These are phyloP conservation scores for Acrocephalus arundinaceus DNA, from an alignment of 2,113 vertebrate genomes.

Conservation along the genomic window DNA sequence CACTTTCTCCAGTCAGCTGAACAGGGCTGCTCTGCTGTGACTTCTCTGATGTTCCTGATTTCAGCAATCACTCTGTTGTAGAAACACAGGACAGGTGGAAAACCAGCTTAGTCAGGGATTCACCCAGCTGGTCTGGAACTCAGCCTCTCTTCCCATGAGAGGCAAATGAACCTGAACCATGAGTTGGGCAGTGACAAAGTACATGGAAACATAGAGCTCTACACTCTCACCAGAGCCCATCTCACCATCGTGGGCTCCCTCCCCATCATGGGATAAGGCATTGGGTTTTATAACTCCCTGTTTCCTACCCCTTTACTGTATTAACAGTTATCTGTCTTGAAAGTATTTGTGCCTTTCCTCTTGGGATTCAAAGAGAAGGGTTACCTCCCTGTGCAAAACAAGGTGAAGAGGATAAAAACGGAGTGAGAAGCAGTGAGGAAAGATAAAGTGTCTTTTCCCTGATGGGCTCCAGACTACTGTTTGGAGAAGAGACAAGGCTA, in stretches of 20 bases:
- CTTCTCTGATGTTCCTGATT: not conserved
- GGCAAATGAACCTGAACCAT: not conserved
- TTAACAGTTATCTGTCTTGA: not conserved
- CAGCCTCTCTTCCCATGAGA: not conserved
- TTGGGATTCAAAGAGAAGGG: not conserved
- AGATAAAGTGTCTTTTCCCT: not conserved
- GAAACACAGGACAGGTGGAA: not conserved
- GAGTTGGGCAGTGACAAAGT: not conserved
- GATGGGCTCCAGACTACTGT: not conserved
- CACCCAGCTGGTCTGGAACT: not conserved
- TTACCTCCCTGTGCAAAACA: not conserved
- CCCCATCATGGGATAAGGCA: fast-evolving
- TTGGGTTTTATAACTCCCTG: not conserved
- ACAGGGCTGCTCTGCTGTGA: not conserved
- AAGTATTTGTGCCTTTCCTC: not conserved
- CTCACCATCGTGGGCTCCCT: not conserved
- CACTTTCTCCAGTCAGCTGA: not conserved
- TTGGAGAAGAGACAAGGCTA: not conserved
- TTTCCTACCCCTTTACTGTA: not conserved
- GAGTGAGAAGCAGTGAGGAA: not conserved
- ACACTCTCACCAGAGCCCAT: not conserved
- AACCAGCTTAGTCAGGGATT: not conserved
- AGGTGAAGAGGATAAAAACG: not conserved
- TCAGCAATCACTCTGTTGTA: not conserved
- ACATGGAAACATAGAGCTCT: fast-evolving